These are phyloP conservation scores for Ornithoptera alexandrae DNA, from an alignment of 2,888 invertebrate genomes.

Conservation along the genomic window DNA sequence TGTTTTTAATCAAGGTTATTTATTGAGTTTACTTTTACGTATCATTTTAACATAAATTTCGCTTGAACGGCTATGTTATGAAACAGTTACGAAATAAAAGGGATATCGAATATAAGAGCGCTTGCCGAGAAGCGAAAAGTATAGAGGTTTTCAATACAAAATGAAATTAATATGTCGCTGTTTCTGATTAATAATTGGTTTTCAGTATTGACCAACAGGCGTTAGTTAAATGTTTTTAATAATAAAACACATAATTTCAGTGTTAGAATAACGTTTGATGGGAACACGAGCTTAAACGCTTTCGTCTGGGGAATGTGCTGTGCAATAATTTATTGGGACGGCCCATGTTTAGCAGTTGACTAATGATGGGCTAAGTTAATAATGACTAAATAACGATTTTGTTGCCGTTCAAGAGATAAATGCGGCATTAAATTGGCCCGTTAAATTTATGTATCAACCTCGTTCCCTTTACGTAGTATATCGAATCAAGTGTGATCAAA, in stretches of 20 bases:
- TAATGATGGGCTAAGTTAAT: neutral
- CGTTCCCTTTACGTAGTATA: slow-evolving; percentile 34
- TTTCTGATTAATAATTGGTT: neutral
- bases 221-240: neutral
- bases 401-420: slow-evolving; percentile 16
- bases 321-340: neutral
- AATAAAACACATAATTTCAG: neutral
- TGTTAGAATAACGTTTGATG: neutral
- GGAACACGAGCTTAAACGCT: neutral
- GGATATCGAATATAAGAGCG: neutral
- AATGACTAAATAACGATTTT: slow-evolving; percentile 12
- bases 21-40: slow-evolving; percentile 34
- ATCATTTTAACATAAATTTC: slow-evolving; percentile 31
- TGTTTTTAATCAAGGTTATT: slow-evolving; percentile 46
- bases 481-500: slow-evolving; percentile 59
- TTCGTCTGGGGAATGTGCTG: neutral
- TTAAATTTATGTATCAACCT: slow-evolving; percentile 14
- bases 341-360: neutral
- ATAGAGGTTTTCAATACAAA: neutral
- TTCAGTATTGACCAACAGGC: neutral
- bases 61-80: slow-evolving; percentile 15
- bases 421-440: slow-evolving; percentile 17
- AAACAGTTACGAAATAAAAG: neutral
- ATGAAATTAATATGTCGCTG: neutral
- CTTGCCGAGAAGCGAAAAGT: neutral